Evolutionary conservation across 2,113 vertebrate genomes (phyloP).

Genomic region (Xyliphius kryptos): DNA sequence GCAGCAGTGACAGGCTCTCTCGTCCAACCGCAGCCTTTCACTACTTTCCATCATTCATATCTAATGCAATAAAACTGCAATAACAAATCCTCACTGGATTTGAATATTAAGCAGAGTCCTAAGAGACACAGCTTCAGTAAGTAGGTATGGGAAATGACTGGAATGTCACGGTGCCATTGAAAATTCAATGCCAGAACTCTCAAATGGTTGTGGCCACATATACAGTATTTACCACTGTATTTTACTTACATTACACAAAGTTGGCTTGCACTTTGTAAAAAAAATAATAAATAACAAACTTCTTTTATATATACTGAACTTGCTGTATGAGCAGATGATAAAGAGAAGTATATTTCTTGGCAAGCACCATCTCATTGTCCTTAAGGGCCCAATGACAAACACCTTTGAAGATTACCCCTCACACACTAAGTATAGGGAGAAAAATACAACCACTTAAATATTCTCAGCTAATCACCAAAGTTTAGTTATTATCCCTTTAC

Average conservation of each 20-base stretch:
- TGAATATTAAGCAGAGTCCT: slow-evolving; percentile 43
- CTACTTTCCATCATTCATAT: slow-evolving; percentile 43
- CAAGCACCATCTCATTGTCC: slow-evolving; percentile 40
- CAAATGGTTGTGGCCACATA: slow-evolving; percentile 21
- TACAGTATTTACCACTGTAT: no score
- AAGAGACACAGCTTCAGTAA: slow-evolving; percentile 29
- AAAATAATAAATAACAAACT: no score
- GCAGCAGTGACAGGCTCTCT: slow-evolving; percentile 68
- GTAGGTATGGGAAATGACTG: slow-evolving; percentile 20
- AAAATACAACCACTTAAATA: slow-evolving; percentile 34
- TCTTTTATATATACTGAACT: no score
- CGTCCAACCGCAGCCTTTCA: slow-evolving; percentile 29
- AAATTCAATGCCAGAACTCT: slow-evolving; percentile 29
- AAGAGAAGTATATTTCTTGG: slow-evolving; percentile 41
- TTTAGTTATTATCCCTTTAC: no score
- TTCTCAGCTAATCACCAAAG: no score
- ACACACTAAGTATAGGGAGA: slow-evolving; percentile 31
- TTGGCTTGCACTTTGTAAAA: no score
- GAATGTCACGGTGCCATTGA: slow-evolving; percentile 26
- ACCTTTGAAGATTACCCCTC: slow-evolving; percentile 47
- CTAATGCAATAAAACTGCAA: slow-evolving; percentile 53
- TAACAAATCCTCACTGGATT: slow-evolving; percentile 41
- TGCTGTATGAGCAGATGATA: no score
- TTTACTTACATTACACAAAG: no score
- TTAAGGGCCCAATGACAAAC: slow-evolving; percentile 41